Evolutionary conservation across 1,140 invertebrate species (phyloP).

Genomic region (Steinernema feltiae): DNA sequence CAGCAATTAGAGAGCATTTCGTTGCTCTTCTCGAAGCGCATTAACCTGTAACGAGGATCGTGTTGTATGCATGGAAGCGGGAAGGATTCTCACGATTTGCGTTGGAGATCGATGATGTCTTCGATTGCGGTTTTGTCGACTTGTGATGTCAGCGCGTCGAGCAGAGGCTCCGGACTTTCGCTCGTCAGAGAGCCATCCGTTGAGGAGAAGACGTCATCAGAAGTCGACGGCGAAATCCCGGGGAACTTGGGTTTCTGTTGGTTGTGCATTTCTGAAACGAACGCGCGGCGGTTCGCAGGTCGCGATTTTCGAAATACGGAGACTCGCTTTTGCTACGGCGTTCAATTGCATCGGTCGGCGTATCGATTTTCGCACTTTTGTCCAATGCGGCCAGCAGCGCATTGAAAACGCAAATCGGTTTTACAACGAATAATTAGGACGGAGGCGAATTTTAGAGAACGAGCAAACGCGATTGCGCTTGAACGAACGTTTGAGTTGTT

Average conservation of each 20-base stretch:
- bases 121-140: slow-evolving; percentile 5
- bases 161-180: not conserved
- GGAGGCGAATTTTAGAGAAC: not conserved
- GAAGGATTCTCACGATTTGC: not conserved
- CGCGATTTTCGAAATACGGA: too few species aligned
- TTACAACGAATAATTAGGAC: too few species aligned
- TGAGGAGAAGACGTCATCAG: not conserved
- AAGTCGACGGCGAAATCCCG: not conserved
- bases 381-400: too few species aligned
- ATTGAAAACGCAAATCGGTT: too few species aligned
- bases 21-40: slow-evolving; percentile 12
- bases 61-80: not conserved
- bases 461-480: too few species aligned
- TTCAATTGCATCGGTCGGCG: too few species aligned
- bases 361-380: too few species aligned
- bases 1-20: slow-evolving; percentile 3
- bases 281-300: too few species aligned
- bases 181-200: not conserved
- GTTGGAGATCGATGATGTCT: not conserved
- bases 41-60: not conserved
- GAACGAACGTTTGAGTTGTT: too few species aligned
- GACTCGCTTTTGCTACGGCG: too few species aligned
- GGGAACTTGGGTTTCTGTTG: not conserved
- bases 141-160: not conserved
- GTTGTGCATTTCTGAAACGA: too few species aligned